Base-by-base conservation (phyloP, 2,797 vertebrate species). In the Danio choprae region DNA sequence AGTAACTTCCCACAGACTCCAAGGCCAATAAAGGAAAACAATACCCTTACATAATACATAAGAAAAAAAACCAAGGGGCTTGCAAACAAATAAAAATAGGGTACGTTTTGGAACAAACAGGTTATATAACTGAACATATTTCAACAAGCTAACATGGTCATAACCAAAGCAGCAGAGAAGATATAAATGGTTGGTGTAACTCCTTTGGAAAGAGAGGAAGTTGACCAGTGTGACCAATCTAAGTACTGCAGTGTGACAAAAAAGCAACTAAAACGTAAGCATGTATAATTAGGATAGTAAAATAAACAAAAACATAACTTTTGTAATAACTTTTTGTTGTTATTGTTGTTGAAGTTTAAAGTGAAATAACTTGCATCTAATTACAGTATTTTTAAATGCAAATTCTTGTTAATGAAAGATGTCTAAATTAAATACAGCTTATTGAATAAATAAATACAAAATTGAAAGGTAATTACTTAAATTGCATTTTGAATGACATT, bases 1-100 rank as follows among this genome's bases (percentile, higher is more conserved):
- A 44, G 18, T 13, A 46, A 77, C 53, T 22, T 74, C 68, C 41
- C 74, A 82, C 56, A 62, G 48, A 63, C 64, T 74, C 40, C 51
- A 60, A 75, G 60, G 18, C 36, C 15, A 59, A 64, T 12, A 29
- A 11, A 73, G 53, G n/a, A 71, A 69, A 81, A 77, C 67, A 78
- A 68, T 51, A 65, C 53, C 7, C 72, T 81, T 60, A 43, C n/a
- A 44, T 50, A 64, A 53, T 3, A 46, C 12, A 62, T 46, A 70
- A 79, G 53, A 40, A 15, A n/a, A 7, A 0, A 36, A 53, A 22
- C 16, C 16, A 40, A 40, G 13, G 3, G 9, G 8, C 16, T 20
- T 20, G 4, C 18, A 41, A 62, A 44, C 20, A 62, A 55, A 43
- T 1, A 59, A 67, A 56, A 51, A 58, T 71, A 51, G 12, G 50